These are phyloP conservation scores for Anthophora plumipes DNA, from an alignment of 2,888 invertebrate genomes.

Conservation along the genomic window DNA sequence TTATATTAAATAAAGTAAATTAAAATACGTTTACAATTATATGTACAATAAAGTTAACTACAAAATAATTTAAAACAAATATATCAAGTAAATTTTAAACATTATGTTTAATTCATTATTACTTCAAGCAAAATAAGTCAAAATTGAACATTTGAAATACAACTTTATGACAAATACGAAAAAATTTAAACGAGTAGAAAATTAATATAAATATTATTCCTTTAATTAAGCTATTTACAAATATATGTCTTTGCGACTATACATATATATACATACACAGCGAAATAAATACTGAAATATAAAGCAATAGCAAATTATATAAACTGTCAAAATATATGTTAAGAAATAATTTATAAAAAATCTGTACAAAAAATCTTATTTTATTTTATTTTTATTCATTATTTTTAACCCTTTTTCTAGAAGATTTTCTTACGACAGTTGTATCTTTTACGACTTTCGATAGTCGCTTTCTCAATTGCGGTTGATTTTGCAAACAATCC, in stretches of 20 bases:
- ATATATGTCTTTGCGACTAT: neutral
- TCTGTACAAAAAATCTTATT: slow-evolving; percentile 22
- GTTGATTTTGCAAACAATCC: slow-evolving; percentile 3
- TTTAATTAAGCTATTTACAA: neutral
- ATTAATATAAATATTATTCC: slow-evolving; percentile 1
- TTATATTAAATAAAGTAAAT: neutral
- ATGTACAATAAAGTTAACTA: slow-evolving; percentile 11
- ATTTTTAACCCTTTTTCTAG: slow-evolving; percentile 31
- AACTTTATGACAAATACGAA: neutral
- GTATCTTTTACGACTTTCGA: neutral
- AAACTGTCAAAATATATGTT: slow-evolving; percentile 9
- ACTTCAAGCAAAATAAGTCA: neutral
- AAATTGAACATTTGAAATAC: neutral
- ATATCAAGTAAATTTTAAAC: neutral
- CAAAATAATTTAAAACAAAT: slow-evolving; percentile 3
- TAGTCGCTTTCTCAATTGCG: slow-evolving; percentile 30
- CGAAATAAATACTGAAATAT: neutral
- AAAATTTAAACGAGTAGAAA: neutral
- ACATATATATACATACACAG: neutral
- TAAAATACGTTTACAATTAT: slow-evolving; percentile 3
- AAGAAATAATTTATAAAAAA: slow-evolving; percentile 2
- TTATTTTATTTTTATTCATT: neutral
- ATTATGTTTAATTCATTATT: neutral
- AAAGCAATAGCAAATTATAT: neutral
- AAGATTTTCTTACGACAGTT: slow-evolving; percentile 35